Evolutionary conservation across 2,797 vertebrate genomes (phyloP), one percentile per base, ranked within the genome.

Genomic region (Tauraco hartlaubi): DNA sequence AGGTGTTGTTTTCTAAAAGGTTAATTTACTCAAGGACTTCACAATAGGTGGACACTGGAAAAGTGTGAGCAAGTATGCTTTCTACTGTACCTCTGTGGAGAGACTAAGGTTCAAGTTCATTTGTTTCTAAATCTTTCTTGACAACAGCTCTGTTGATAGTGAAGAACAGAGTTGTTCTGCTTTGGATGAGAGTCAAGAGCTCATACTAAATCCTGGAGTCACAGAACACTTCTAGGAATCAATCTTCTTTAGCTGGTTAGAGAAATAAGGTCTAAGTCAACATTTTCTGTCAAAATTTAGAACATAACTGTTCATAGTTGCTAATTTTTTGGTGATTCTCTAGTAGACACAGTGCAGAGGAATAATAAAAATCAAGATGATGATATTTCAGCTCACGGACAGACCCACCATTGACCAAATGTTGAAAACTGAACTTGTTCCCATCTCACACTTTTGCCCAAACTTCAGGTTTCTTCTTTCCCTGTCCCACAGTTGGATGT

Each of bases 311-410:
- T 1, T 29, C 29, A 26, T 3, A 5, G 15, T 3, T 43, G 29
- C 20, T 28, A 6, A 35, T 31, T 87, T 25, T 71, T 46, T 7
- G 5, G 54, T 11, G n/a, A 43, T 85, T 87, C 73, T 54, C 52
- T 3, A 2, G 2, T 2, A 73, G 8, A 14, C 0, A 0, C 21
- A 2, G 35, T 0, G 15, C 18, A 37, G 81, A 39, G 15, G 39
- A 41, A 54, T 4, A 16, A 71, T 37, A 31, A 72, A 85, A 77
- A 26, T 26, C 64, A 76, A 7, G 33, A 15, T 64, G 61, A 44
- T 29, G 62, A 39, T n/a, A 69, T 59, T 63, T 46, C 81, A 44
- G 41, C 63, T 63, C 63, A 29, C 3, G 1, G 52, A 37, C 49
- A 58, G 39, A 58, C 0, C 20, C 3, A 0, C 48, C 73, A 9